Evolutionary conservation across 2,113 vertebrate species (phyloP), one percentile per base, ranked within the genome.

Genomic region (Cephalopterus ornatus): DNA sequence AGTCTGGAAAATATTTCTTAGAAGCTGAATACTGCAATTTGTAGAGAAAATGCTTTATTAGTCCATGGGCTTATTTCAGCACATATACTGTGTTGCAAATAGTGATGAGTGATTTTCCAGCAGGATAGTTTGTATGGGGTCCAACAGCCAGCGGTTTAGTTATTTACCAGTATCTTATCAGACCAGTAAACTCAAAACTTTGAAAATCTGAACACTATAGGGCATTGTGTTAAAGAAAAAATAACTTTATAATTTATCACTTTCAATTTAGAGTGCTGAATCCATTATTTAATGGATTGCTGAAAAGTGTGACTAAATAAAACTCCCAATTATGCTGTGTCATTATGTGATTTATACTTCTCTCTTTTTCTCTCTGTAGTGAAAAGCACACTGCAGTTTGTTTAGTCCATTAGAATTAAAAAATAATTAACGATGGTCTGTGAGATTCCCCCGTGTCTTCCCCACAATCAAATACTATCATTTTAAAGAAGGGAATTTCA

Each of bases 31-130:
- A 30, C 91, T 85, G 63, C 44, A 55, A 44, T 93, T 71, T 62
- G 71, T 89, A 3, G 10, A 82, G 71, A 85, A 89, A 90, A 83
- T 91, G 27, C 68, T 90, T 93, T 93, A 49, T 89, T 91, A 79
- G 56, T 72, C 56, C 27, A 14, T 55, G 26, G 68, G 27, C 50
- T 88, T 83, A 67, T 77, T 96, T 91, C 83, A 85, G 47, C 80
- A 86, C 65, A 39, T 79, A 41, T 5, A 47, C 56, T 68, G 13
- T 52, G 35, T 55, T 94, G 87, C 24, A 35, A 42, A 47, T 39
- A 81, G 55, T 12, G 37, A 49, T 88, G 71, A 94, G 50, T 79
- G 85, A 93, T 73, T 97, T 95, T 95, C 87, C 81, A 88, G 44
- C 33, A 70, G 35, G 67, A 35, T 30, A 42, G 11, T 55, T 89